Evolutionary conservation across 2,888 invertebrate genomes (phyloP).

Genomic region (Trileptium ribeirensis): DNA sequence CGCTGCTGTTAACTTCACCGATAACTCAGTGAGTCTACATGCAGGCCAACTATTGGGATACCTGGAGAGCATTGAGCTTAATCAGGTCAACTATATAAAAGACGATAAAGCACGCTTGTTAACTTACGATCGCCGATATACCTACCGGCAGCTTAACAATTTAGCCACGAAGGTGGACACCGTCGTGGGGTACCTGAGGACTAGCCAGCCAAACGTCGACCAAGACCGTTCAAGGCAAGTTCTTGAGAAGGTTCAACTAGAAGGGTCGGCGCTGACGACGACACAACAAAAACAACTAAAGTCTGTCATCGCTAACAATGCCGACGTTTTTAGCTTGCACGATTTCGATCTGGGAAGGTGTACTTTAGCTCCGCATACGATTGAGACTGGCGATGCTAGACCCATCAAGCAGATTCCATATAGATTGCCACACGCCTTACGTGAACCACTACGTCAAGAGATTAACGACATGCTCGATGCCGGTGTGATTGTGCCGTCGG

Average conservation of each 20-base stretch:
- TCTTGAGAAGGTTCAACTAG: neutral
- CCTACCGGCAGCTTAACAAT: no score
- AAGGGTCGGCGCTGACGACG: neutral
- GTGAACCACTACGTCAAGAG: neutral
- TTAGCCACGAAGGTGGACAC: no score
- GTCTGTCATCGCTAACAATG: neutral
- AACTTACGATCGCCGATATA: no score
- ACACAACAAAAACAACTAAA: neutral
- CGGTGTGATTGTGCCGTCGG: conserved; percentile 36
- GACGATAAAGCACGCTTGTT: neutral
- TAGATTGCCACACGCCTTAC: neutral
- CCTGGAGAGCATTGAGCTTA: neutral
- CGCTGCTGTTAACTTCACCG: neutral
- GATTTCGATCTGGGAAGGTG: neutral
- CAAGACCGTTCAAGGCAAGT: no score
- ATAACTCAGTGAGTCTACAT: neutral
- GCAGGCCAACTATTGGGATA: neutral
- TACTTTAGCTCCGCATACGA: neutral
- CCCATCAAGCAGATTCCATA: neutral
- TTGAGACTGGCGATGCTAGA: neutral
- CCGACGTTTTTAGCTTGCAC: neutral
- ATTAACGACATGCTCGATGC: conserved; percentile 7
- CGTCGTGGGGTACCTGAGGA: no score
- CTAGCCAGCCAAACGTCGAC: no score
- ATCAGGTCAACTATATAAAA: neutral